These are phyloP conservation scores for Jordanella pulchra DNA, from an alignment of 2,797 vertebrate species.

Conservation along the genomic window DNA sequence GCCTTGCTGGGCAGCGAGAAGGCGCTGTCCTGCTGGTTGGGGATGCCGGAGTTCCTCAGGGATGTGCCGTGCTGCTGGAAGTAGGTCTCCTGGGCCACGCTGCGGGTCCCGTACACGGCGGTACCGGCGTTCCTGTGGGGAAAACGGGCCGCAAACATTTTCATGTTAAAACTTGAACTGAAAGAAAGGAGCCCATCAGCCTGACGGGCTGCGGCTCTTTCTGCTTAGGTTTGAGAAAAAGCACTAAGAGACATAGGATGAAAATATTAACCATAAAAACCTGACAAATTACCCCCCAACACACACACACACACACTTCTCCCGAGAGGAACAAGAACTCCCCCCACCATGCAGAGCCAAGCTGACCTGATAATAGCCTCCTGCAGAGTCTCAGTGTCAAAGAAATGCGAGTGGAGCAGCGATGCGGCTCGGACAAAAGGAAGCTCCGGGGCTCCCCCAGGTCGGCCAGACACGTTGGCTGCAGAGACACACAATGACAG, in stretches of 20 bases:
- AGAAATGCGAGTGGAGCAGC: conserved; percentile 90
- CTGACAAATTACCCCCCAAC: conserved; percentile 41
- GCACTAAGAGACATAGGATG: neutral
- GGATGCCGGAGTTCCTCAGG: conserved; percentile 87
- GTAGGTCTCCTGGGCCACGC: conserved; percentile 87
- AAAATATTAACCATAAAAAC: conserved; percentile 4
- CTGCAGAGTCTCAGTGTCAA: conserved; percentile 81
- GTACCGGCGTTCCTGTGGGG: conserved; percentile 83
- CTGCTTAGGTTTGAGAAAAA: neutral
- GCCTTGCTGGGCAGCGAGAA: conserved; percentile 88
- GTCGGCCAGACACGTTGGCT: conserved; percentile 87
- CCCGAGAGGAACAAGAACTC: conserved; percentile 28
- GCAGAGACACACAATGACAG: conserved; percentile 67
- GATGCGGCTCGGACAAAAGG: conserved; percentile 87
- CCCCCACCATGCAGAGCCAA: conserved; percentile 38
- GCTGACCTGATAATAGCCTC: conserved; percentile 91
- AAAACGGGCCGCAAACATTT: conserved; percentile 15
- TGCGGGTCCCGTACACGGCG: conserved; percentile 86
- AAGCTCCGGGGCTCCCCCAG: conserved; percentile 76
- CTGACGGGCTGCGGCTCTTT: neutral
- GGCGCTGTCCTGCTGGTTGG: conserved; percentile 88
- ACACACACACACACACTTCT: conserved; percentile 35
- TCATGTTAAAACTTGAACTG: conserved; percentile 14
- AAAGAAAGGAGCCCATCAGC: neutral
- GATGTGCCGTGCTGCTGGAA: conserved; percentile 86